phyloP scores from a whole-genome alignment of 35 echinoderm and acorn worm species.

The Antedon bifida region DNA sequence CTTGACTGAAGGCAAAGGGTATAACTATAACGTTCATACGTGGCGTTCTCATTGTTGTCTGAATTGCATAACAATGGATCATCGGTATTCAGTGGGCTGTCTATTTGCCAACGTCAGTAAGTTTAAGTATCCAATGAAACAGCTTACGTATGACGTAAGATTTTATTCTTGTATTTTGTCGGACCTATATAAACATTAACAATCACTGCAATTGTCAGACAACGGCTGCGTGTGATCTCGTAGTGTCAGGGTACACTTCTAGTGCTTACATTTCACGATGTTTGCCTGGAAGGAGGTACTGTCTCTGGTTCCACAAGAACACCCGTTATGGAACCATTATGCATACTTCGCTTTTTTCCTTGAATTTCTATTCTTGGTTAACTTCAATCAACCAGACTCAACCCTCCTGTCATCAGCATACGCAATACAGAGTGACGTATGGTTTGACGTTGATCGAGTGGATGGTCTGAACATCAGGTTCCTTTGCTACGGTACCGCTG shows the following conservation, averaged over 20 bases:
- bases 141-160: background rate
- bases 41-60: too few relatives aligned
- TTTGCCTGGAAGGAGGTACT: background rate
- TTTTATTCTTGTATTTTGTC: background rate
- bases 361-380: background rate
- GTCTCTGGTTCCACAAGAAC: background rate
- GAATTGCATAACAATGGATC: too few relatives aligned
- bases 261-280: background rate
- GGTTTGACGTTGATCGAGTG: background rate
- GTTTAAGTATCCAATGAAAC: background rate
- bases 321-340: background rate
- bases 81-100: too few relatives aligned
- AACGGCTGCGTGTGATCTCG: background rate
- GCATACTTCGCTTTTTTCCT: slow-evolving; percentile 1
- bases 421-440: too few relatives aligned
- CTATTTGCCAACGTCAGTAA: background rate
- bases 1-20: too few relatives aligned
- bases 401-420: background rate
- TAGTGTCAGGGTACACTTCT: background rate
- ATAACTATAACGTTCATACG: too few relatives aligned
- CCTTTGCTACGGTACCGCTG: background rate
- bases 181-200: too few relatives aligned
- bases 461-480: slow-evolving; percentile 1
- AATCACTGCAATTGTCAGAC: background rate
- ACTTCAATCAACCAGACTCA: background rate